phyloP scores from a whole-genome alignment of 2,113 vertebrate genomes.

The Microcebus lehilahytsara region DNA sequence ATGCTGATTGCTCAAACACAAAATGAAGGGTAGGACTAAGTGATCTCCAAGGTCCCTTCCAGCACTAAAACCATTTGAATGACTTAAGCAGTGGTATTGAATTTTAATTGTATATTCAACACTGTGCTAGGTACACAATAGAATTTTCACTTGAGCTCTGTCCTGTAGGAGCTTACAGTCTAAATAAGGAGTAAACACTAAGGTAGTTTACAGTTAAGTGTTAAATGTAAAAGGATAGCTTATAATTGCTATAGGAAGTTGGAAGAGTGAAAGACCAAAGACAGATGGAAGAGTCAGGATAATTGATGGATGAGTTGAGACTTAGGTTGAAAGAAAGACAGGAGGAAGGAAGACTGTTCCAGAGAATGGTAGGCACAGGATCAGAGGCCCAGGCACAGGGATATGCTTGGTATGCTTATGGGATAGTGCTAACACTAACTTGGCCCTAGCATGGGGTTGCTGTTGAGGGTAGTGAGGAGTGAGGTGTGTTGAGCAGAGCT shows the following conservation, averaged over 20 bases:
- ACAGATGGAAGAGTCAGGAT: not conserved
- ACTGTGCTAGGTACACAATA: not conserved
- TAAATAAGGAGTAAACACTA: not conserved
- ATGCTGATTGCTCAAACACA: not conserved
- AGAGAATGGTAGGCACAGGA: not conserved
- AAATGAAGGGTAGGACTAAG: slow-evolving; percentile 15
- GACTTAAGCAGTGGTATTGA: not conserved
- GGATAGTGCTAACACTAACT: not conserved
- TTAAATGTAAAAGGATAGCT: not conserved
- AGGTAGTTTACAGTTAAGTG: not conserved
- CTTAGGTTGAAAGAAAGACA: not conserved
- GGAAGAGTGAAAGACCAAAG: not conserved
- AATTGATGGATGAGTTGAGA: not conserved
- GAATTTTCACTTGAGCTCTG: not conserved
- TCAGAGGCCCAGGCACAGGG: not conserved
- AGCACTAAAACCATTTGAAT: not conserved
- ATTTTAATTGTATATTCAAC: not conserved
- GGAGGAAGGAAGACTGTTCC: not conserved
- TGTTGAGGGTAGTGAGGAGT: not conserved
- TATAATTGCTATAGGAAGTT: not conserved
- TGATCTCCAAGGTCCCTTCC: slow-evolving; percentile 41
- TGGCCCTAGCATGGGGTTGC: not conserved
- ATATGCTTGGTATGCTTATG: not conserved
- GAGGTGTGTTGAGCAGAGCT: not conserved
- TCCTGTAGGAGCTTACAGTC: not conserved